A percentile compares a stretch with the other conserved stretches of the same genome.
Evolutionary conservation across 2,888 invertebrate species (phyloP).

Genomic region (Panopea generosa): DNA sequence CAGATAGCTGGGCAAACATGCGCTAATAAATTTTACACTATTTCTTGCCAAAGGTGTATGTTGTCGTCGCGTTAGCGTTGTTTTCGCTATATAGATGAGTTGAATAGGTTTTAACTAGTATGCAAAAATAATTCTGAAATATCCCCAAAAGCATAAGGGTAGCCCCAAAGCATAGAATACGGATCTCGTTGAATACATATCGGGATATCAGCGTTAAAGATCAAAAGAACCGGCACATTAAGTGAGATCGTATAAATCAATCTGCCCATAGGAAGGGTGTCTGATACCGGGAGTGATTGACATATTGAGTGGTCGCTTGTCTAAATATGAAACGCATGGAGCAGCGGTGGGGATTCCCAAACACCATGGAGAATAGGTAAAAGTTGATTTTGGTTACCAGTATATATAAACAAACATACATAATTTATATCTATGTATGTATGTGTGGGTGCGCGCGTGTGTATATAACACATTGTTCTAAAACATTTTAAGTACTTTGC

Average conservation of each 20-base stretch:
- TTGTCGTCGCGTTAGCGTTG: conserved; percentile 4
- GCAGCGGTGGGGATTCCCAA: not conserved
- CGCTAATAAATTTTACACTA: conserved; percentile 56
- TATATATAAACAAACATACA: too few relatives aligned
- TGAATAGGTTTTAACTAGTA: not conserved
- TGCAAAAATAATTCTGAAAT: conserved; percentile 11
- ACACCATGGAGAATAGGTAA: not conserved
- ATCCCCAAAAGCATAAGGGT: conserved; percentile 8
- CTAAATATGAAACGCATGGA: conserved; percentile 23
- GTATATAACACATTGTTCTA: too few relatives aligned
- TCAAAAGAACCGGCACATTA: conserved; percentile 55
- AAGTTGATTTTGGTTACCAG: not conserved
- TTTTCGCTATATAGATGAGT: conserved; percentile 15
- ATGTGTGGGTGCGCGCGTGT: too few relatives aligned
- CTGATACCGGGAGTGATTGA: conserved; percentile 59
- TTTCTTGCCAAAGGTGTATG: conserved; percentile 13
- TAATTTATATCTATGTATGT: too few relatives aligned
- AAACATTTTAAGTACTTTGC: too few relatives aligned
- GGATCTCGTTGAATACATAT: conserved; percentile 43
- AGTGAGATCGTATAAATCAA: conserved; percentile 62
- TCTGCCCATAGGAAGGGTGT: conserved; percentile 50
- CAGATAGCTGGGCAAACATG: conserved; percentile 51
- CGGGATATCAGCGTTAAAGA: conserved; percentile 22
- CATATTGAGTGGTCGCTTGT: conserved; percentile 52
- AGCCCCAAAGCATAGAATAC: conserved; percentile 15